These are phyloP conservation scores for Xiphorhynchus erythropygius DNA, from an alignment of 2,797 vertebrate species.

Conservation along the genomic window DNA sequence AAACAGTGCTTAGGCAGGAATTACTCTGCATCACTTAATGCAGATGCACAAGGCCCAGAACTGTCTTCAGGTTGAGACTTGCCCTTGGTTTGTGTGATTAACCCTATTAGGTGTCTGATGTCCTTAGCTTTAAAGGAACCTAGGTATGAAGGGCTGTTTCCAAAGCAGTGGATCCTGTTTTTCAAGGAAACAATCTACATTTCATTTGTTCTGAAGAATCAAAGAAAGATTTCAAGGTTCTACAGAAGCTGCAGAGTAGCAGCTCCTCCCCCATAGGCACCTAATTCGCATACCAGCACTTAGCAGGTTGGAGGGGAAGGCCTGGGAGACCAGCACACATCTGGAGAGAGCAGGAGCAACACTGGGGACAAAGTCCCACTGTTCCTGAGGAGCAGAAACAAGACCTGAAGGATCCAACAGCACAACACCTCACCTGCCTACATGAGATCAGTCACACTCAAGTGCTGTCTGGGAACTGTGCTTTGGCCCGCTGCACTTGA, in stretches of 20 bases:
- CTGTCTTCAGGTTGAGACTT: constrained; percentile 52
- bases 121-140: constrained; percentile 56
- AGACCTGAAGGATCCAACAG: neutral
- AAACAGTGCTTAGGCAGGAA: constrained; percentile 50
- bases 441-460: fast-evolving
- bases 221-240: constrained; percentile 53
- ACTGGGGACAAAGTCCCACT: neutral
- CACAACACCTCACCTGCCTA: neutral
- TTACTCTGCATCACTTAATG: constrained; percentile 29
- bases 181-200: constrained; percentile 66
- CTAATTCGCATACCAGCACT: neutral
- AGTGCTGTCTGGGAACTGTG: neutral
- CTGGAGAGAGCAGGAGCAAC: neutral
- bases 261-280: constrained; percentile 8
- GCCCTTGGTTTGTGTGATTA: constrained; percentile 55
- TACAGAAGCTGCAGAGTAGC: constrained; percentile 33
- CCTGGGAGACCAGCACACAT: neutral
- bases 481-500: neutral
- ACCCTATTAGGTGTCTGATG: constrained; percentile 59
- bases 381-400: neutral
- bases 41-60: constrained; percentile 37
- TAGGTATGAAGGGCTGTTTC: constrained; percentile 54
- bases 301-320: neutral
- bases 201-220: constrained; percentile 65
- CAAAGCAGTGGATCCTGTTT: constrained; percentile 68